These are phyloP conservation scores for Ornithorhynchus anatinus DNA, from an alignment of 2,113 vertebrate species.

Conservation along the genomic window DNA sequence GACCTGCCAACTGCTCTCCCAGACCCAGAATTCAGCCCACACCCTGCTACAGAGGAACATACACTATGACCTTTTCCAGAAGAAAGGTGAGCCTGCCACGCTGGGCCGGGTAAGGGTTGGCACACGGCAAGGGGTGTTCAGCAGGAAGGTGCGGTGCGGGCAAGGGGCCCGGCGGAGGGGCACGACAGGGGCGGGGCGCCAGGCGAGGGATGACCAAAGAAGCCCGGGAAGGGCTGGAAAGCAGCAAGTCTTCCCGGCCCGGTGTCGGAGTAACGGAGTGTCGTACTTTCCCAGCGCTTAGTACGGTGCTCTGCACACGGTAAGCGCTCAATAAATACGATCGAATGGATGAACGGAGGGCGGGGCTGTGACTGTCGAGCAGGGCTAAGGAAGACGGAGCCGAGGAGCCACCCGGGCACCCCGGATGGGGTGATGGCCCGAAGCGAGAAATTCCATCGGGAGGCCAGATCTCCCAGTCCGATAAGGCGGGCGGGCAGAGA, in stretches of 20 bases:
- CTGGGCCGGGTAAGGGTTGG: fast-evolving
- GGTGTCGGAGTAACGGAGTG: no score
- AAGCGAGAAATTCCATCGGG: no score
- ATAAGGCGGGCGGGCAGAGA: not conserved
- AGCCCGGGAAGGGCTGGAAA: not conserved
- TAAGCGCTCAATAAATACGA: no score
- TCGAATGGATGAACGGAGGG: no score
- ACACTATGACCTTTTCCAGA: conserved; percentile 91
- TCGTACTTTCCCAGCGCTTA: no score
- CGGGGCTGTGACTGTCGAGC: not conserved
- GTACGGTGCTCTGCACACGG: no score
- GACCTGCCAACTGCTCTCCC: conserved; percentile 85
- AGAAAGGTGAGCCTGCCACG: conserved; percentile 80
- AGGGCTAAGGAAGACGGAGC: not conserved
- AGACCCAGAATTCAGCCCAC: conserved; percentile 80
- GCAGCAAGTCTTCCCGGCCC: no score
- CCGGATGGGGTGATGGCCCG: no score
- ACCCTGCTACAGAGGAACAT: conserved; percentile 83
- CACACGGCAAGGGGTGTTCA: not conserved
- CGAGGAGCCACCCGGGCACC: not conserved
- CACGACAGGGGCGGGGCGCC: no score
- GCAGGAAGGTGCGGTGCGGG: not conserved
- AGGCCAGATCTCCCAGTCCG: not conserved
- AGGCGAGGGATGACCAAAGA: no score
- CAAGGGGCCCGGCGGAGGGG: not conserved